Conservation (phyloP, 2,113 vertebrate genomes). For the Capreolus pygargus region DNA sequence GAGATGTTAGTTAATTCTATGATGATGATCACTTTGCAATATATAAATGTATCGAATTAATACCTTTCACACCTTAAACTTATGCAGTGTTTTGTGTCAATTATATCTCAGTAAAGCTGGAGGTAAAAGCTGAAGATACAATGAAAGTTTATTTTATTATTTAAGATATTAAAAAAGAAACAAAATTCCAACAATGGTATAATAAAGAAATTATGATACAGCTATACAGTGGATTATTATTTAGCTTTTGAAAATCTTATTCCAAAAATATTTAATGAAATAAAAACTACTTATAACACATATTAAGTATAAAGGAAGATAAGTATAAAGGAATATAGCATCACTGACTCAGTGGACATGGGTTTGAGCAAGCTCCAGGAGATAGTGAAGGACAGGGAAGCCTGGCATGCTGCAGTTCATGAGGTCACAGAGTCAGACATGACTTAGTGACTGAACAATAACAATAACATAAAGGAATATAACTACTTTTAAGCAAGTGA, state of each 20-base stretch:
- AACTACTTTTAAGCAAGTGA: not conserved
- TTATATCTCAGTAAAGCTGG: not conserved
- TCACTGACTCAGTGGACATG: not conserved
- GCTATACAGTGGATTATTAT: not conserved
- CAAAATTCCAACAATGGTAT: not conserved
- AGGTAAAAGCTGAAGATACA: not conserved
- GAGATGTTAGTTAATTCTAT: not conserved
- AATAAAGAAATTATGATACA: not conserved
- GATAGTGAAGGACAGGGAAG: not conserved
- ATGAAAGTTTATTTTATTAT: not conserved
- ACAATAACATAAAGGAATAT: not conserved
- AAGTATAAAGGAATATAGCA: not conserved
- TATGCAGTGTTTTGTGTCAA: not conserved
- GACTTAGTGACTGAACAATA: not conserved
- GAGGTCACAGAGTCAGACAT: not conserved
- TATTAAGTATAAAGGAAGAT: not conserved
- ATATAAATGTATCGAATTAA: not conserved
- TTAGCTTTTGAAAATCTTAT: not conserved
- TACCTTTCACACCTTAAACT: not conserved
- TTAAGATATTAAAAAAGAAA: constrained; percentile 1
- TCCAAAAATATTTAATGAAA: not conserved
- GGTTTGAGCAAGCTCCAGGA: not conserved
- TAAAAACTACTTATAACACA: not conserved
- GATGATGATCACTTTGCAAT: not conserved
- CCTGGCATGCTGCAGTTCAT: not conserved